Base-by-base conservation (phyloP, 2,888 invertebrate genomes). In the Halocaridina rubra region DNA sequence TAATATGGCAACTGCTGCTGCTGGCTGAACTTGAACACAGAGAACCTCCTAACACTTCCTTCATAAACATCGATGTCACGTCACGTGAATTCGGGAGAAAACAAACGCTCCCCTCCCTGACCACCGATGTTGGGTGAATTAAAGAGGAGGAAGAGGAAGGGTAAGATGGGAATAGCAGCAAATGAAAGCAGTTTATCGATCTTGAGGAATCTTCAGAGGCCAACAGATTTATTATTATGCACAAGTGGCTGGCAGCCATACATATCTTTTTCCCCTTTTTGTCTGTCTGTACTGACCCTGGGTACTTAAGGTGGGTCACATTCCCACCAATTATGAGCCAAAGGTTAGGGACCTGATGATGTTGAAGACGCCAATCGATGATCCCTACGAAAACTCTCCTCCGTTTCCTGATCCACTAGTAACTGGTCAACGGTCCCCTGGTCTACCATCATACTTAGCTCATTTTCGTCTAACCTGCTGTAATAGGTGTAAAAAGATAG, bases 331-430 rank as follows among this genome's bases (percentile, higher is more conserved):
- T 77, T 61, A 59, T 64, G 32, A 59, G 72, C 61, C 77, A 59
- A 32, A 84, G 82, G 78, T 78, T 77, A 78, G 76, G 77, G 76
- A 13, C 74, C 75, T 29, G 77, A 46, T 7, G 77, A 57, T 59
- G 76, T 85, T 59, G 77, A 71, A 10, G 85, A 57, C 27, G 81
- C 72, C 74, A 74, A 72, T n/a, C 86, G 81, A 67, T 81, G 81
- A 67, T 86, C 86, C 24, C 86, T 69, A 5, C 86, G 86, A 59
- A 86, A 86, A 57, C 86, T 81, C 39, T 86, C 86, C 74, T 86
- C 86, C 1, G 86, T 86, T 71, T 86, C 86, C 32, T 81, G 81
- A 30, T 86, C 86, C 57, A 86, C 86, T 33, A 86, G 75, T 19
- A 86, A 46, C 75, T 86, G 86, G 72, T 82, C 86, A 53, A 86